Evolutionary conservation across 2,113 vertebrate genomes (phyloP), one percentile per base, ranked within the genome.

Genomic region (Chaetura pelagica): DNA sequence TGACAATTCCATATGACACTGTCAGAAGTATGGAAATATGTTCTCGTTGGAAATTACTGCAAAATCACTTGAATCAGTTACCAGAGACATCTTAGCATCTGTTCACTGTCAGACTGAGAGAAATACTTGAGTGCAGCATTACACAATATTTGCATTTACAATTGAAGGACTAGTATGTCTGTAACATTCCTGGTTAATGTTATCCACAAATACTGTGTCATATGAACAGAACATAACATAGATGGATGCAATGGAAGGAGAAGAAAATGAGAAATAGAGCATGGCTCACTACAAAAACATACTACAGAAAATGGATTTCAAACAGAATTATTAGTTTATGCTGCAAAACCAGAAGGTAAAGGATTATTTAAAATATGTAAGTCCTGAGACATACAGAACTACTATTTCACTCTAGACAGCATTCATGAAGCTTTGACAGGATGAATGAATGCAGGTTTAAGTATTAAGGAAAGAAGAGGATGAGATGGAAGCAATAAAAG

Each of bases 271-370:
- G 5, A 84, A 71, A 81, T 48, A 20, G 9, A 44, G 40, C 90
- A 92, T 62, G 35, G n/a, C n/a, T 95, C 20, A 10, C 54, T 49
- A 77, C 84, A 49, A 42, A 83, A 67, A 85, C 62, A 66, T 7
- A 62, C 38, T 62, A 67, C n/a, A 83, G 66, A 35, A 69, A 89
- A 58, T 35, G 12, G 24, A 8, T 17, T 91, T 62, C 52, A 97
- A 91, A 89, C n/a, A 52, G 71, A 84, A 68, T 19, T 19, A 32
- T 57, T 55, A 85, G 55, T 40, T 71, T 72, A 46, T 76, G 49
- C 85, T 90, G 75, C 54, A 90, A 94, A 95, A 85, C 32, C 58
- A 93, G 72, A 46, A 88, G 52, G 87, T 96, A 91, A 74, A 74
- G 7, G 61, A 35, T 14, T 11, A 82, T 93, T 89, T 93, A 57